phyloP scores from a whole-genome alignment of 2,113 vertebrate species.

The Plecotus auritus region DNA sequence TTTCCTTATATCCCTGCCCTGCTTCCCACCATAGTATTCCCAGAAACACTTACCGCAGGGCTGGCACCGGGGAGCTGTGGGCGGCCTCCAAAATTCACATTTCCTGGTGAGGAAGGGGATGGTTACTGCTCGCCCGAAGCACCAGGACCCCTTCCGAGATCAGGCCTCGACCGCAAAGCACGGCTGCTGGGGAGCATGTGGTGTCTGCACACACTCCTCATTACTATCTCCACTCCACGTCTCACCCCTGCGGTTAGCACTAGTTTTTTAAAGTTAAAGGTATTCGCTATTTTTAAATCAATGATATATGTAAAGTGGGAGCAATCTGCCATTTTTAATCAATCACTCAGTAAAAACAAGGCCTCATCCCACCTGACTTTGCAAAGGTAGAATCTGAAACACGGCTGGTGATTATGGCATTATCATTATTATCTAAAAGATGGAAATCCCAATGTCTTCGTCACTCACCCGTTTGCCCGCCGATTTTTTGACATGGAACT shows the following conservation, averaged over 20 bases:
- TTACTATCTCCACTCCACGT: not conserved
- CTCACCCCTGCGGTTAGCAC: not conserved
- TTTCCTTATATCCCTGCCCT: not conserved
- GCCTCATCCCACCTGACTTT: not conserved
- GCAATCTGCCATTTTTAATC: not conserved
- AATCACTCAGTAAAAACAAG: not conserved
- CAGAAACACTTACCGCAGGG: slow-evolving; percentile 73
- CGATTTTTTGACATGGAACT: slow-evolving; percentile 81
- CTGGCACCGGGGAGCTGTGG: slow-evolving; percentile 66
- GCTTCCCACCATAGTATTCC: not conserved
- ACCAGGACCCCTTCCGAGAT: no score
- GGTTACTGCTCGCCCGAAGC: not conserved
- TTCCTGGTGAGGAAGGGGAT: slow-evolving; percentile 64
- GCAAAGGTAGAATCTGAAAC: not conserved
- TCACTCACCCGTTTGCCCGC: slow-evolving; percentile 79
- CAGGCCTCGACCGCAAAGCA: no score
- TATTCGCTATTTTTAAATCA: not conserved
- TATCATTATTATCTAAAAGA: not conserved
- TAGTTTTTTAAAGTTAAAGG: not conserved
- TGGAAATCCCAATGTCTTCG: fast-evolving
- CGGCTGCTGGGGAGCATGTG: no score
- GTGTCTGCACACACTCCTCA: not conserved
- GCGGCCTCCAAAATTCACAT: slow-evolving; percentile 51
- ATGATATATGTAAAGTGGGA: not conserved
- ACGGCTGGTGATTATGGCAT: not conserved